These are phyloP conservation scores for Sebastes cheni DNA, from an alignment of 2,797 vertebrate species.

Conservation along the genomic window DNA sequence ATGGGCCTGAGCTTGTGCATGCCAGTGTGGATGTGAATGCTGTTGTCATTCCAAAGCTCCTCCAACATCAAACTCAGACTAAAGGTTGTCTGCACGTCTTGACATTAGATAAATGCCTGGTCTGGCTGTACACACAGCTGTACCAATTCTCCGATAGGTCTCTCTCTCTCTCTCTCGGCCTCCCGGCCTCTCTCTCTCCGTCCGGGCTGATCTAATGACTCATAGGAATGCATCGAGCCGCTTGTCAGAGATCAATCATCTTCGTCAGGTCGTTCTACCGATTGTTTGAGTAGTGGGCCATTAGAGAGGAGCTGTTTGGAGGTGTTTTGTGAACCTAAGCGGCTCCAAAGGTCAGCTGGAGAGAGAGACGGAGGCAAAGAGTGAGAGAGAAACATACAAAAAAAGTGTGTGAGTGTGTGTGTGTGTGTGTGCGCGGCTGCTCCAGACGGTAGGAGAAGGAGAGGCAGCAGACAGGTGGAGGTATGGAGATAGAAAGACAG, in stretches of 20 bases:
- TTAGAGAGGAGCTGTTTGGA: constrained; percentile 87
- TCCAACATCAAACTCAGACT: constrained; percentile 76
- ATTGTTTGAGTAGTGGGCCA: constrained; percentile 86
- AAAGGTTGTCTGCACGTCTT: constrained; percentile 82
- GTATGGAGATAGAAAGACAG: constrained; percentile 63
- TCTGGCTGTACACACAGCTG: constrained; percentile 77
- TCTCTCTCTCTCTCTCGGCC: constrained; percentile 54
- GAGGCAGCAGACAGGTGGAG: constrained; percentile 60
- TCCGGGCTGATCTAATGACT: constrained; percentile 85
- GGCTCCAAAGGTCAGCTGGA: constrained; percentile 84
- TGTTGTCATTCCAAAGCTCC: constrained; percentile 77
- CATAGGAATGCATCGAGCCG: constrained; percentile 83
- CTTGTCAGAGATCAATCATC: constrained; percentile 89
- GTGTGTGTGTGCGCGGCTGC: constrained; percentile 10
- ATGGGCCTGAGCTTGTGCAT: neutral
- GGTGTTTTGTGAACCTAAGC: constrained; percentile 87
- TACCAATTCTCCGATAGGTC: constrained; percentile 82
- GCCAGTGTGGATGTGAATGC: constrained; percentile 34
- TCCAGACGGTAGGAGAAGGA: neutral
- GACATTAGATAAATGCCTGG: constrained; percentile 82
- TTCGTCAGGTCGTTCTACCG: constrained; percentile 83
- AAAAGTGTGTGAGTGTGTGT: neutral
- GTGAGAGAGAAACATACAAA: constrained; percentile 44
- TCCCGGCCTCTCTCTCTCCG: constrained; percentile 52
- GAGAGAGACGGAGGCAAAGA: constrained; percentile 58